phyloP scores from a whole-genome alignment of 2,113 vertebrate genomes.

The Hydrolagus affinis region DNA sequence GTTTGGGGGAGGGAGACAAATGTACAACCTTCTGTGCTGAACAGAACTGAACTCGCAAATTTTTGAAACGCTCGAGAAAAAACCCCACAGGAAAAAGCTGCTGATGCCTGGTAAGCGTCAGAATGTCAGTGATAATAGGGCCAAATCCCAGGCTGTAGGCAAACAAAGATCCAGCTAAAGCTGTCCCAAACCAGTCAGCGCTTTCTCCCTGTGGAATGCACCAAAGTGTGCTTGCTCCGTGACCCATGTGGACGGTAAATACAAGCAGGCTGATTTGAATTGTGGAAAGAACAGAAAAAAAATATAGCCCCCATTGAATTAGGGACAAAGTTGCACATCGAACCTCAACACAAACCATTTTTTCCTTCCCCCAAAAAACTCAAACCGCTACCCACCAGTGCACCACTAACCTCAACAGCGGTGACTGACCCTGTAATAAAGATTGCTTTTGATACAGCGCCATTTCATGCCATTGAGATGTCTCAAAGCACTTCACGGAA shows the following conservation, averaged over 20 bases:
- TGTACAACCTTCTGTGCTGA: no score
- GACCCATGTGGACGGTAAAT: background rate
- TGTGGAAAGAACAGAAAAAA: background rate
- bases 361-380: no score
- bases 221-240: background rate
- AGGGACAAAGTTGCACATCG: no score
- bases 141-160: background rate
- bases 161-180: conserved; percentile 4
- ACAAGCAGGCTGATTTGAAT: background rate
- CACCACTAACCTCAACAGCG: no score
- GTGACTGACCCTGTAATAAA: no score
- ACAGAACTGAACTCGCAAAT: background rate
- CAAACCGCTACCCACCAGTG: no score
- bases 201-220: background rate
- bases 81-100: background rate
- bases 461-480: no score
- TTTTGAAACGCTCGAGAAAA: background rate
- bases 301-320: no score
- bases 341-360: no score
- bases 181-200: background rate
- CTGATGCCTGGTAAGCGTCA: background rate
- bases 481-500: no score
- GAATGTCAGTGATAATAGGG: background rate
- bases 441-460: no score
- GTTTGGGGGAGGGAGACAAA: no score